Percentiles rank a stretch among this genome's conserved stretches.
These are phyloP conservation scores for Mus spicilegus DNA, from an alignment of 2,113 vertebrate species.

Conservation along the genomic window DNA sequence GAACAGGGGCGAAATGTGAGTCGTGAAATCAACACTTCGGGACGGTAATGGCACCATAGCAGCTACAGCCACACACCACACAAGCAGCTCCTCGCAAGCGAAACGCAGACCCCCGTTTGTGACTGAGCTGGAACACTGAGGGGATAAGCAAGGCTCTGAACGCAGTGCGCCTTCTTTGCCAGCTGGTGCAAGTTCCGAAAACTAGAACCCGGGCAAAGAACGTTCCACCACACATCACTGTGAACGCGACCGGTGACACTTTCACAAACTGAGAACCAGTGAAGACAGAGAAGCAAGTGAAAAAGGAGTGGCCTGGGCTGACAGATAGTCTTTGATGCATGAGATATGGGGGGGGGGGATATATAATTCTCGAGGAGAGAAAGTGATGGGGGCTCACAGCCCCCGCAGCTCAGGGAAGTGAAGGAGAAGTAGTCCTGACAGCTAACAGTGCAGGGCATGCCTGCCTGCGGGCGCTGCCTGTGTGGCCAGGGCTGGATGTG, in stretches of 20 bases:
- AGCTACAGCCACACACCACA: slow-evolving; percentile 15
- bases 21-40: slow-evolving; percentile 41
- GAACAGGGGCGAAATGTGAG: slow-evolving; percentile 59
- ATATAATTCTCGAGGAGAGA: not conserved
- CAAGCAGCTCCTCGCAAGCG: not conserved
- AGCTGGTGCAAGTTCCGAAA: slow-evolving; percentile 16
- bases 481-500: not conserved
- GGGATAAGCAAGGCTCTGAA: not conserved
- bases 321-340: not conserved
- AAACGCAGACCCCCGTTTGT: not conserved
- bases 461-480: not conserved
- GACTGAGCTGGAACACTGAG: not conserved
- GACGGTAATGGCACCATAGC: not conserved
- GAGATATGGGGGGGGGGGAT: not conserved
- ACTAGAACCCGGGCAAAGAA: not conserved
- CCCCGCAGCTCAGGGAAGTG: not conserved
- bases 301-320: not conserved
- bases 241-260: not conserved
- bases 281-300: not conserved
- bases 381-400: not conserved
- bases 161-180: not conserved
- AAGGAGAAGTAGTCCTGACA: not conserved
- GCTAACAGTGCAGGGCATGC: not conserved
- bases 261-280: not conserved
- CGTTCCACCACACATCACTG: not conserved